Percentiles rank a stretch among this genome's conserved stretches.
Conservation (phyloP, 2,113 vertebrate genomes). For the Thalassarche chlororhynchos region DNA sequence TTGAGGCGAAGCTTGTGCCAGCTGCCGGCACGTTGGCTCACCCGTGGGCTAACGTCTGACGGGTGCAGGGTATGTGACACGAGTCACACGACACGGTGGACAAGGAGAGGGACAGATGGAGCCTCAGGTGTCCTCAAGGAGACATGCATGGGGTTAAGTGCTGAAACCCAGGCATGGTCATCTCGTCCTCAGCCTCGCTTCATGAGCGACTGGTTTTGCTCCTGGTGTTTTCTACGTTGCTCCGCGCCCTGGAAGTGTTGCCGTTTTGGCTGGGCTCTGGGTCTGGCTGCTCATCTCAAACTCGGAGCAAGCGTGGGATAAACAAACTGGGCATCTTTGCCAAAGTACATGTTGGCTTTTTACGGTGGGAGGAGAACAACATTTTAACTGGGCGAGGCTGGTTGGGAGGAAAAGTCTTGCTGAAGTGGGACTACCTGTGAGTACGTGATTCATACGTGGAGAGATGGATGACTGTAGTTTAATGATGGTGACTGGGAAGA, state of each 20-base stretch:
- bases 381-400: background rate
- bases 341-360: background rate
- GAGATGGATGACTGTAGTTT: background rate
- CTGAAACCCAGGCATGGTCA: background rate
- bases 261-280: background rate
- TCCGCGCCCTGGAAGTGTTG: fast-evolving
- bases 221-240: background rate
- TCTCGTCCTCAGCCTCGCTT: background rate
- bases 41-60: fast-evolving
- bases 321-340: background rate
- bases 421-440: background rate
- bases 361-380: background rate
- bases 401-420: background rate
- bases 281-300: background rate
- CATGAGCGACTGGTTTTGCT: background rate
- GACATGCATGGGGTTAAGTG: fast-evolving
- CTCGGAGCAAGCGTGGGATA: background rate
- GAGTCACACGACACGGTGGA: background rate
- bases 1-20: fast-evolving
- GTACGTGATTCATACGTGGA: background rate
- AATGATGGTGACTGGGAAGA: background rate
- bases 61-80: background rate
- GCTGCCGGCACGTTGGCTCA: fast-evolving
- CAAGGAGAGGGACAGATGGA: background rate
- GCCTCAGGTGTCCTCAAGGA: background rate